Evolutionary conservation across 2,113 vertebrate genomes (phyloP).

Genomic region (Coturnix japonica): DNA sequence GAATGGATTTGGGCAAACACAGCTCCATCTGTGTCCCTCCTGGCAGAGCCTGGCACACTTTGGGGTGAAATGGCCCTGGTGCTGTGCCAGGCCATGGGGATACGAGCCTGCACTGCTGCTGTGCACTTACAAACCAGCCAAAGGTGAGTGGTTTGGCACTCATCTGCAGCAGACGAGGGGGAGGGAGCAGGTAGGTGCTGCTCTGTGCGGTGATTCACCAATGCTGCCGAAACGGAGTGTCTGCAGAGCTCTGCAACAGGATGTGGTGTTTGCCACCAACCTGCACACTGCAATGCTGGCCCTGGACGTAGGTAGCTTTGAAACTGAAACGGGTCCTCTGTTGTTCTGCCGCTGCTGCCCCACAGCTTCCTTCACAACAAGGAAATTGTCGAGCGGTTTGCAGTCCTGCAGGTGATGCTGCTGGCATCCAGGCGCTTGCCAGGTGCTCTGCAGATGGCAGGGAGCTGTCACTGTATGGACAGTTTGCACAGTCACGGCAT

Average conservation of each 20-base stretch:
- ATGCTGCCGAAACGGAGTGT: not conserved
- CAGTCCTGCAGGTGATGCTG: not conserved
- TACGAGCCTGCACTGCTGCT: not conserved
- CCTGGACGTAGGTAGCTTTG: not conserved
- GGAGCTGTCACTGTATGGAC: not conserved
- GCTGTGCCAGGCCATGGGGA: not conserved
- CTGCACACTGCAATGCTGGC: not conserved
- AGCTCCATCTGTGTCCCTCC: not conserved
- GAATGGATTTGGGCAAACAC: not conserved
- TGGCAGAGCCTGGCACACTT: fast-evolving
- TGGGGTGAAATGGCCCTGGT: not conserved
- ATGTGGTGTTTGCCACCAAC: not conserved
- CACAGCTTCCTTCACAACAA: not conserved
- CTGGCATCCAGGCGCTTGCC: not conserved
- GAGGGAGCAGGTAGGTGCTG: not conserved
- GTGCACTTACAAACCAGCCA: not conserved
- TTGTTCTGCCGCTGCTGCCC: not conserved
- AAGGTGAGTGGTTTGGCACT: not conserved
- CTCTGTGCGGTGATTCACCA: not conserved
- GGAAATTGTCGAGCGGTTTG: fast-evolving
- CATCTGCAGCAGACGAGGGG: not conserved
- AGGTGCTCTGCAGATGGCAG: fast-evolving
- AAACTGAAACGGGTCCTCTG: not conserved
- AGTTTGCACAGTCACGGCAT: not conserved
- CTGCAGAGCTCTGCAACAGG: slow-evolving; percentile 30